Conservation (phyloP, 2,113 vertebrate genomes). For the Glaucidium brasilianum region DNA sequence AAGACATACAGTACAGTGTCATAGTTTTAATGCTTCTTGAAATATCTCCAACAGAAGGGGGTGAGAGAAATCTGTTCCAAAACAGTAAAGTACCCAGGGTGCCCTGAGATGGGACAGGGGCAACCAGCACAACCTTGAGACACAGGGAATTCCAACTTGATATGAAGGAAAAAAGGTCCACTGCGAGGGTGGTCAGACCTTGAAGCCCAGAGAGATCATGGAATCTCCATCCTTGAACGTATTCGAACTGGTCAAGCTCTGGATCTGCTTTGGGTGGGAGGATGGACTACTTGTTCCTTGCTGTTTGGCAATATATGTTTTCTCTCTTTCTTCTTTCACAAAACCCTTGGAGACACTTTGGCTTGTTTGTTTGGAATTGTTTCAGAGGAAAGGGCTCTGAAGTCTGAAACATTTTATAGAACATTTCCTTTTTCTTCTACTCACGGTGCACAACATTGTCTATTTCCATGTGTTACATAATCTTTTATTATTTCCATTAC, state of each 20-base stretch:
- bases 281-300: neutral
- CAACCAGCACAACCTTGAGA: neutral
- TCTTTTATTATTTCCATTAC: neutral
- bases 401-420: neutral
- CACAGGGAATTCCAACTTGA: neutral
- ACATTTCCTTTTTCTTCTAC: neutral
- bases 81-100: fast-evolving
- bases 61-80: neutral
- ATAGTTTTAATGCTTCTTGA: neutral
- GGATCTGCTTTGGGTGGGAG: neutral
- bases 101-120: neutral
- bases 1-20: neutral
- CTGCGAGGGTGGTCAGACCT: neutral
- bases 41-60: neutral
- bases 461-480: neutral
- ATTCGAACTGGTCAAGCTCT: neutral
- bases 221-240: neutral
- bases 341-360: neutral
- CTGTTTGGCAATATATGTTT: fast-evolving
- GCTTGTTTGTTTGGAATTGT: neutral
- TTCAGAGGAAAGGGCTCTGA: neutral
- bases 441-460: neutral
- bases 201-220: neutral
- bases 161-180: neutral
- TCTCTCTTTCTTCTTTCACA: neutral